Percentiles rank a stretch among this genome's conserved stretches.
These are phyloP conservation scores for Xenentodon cancila DNA, from an alignment of 2,797 vertebrate species.

Conservation along the genomic window DNA sequence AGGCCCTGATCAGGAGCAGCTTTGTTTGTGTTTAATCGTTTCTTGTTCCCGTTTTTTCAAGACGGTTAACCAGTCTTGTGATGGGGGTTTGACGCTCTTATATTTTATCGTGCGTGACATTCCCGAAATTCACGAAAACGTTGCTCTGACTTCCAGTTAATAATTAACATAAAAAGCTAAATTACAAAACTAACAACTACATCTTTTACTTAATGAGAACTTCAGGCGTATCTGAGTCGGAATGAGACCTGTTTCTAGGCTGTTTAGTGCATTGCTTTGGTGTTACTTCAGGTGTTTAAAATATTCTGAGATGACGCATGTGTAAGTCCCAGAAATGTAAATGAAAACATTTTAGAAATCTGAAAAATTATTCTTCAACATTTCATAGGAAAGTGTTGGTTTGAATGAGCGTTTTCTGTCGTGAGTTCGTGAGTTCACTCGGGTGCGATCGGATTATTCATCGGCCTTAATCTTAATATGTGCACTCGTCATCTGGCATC, in stretches of 20 bases:
- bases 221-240: no score
- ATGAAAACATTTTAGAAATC: no score
- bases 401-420: slow-evolving; percentile 40
- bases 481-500: slow-evolving; percentile 58
- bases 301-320: no score
- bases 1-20: no score
- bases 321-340: no score
- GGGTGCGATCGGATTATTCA: slow-evolving; percentile 74
- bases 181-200: background rate
- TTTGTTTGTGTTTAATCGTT: no score
- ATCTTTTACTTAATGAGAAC: background rate
- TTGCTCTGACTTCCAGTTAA: slow-evolving; percentile 1
- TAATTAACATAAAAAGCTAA: slow-evolving; percentile 1
- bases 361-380: no score
- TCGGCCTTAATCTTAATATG: slow-evolving; percentile 81
- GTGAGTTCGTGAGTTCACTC: slow-evolving; percentile 51
- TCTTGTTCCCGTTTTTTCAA: no score
- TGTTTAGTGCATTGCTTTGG: no score
- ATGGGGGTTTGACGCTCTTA: background rate
- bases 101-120: slow-evolving; percentile 5
- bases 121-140: background rate
- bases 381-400: slow-evolving; percentile 34
- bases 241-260: no score
- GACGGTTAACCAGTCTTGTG: no score
- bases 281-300: no score